phyloP scores from a whole-genome alignment of 2,797 vertebrate genomes.

The Myotis daubentonii region DNA sequence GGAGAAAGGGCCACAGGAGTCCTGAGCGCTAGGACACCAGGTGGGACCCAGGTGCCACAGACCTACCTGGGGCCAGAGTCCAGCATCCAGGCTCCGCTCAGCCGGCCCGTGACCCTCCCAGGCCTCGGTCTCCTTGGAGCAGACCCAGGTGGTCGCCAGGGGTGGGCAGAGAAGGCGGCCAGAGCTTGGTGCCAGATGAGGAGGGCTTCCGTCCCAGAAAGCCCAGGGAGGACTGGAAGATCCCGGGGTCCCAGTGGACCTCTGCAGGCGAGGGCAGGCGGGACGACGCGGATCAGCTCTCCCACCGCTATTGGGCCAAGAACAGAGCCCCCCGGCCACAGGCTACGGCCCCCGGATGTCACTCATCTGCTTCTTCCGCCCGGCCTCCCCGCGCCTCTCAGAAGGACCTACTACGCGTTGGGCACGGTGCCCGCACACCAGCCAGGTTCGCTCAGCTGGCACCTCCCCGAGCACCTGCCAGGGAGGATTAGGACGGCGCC shows the following conservation, averaged over 20 bases:
- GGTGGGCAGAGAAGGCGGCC: not conserved
- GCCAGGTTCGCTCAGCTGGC: constrained; percentile 25
- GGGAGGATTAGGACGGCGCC: constrained; percentile 83
- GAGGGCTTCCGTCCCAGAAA: too few relatives aligned
- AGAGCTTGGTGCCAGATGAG: rapidly evolving
- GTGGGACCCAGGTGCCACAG: not conserved
- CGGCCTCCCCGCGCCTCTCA: rapidly evolving
- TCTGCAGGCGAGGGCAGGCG: not conserved
- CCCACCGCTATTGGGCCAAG: rapidly evolving
- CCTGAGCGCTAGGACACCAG: rapidly evolving
- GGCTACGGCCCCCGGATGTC: rapidly evolving
- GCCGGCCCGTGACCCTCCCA: not conserved
- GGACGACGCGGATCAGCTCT: rapidly evolving
- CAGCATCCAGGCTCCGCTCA: not conserved
- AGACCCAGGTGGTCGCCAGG: rapidly evolving
- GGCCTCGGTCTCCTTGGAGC: not conserved
- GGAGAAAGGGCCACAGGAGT: rapidly evolving
- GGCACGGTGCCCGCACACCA: not conserved
- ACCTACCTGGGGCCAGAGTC: rapidly evolving
- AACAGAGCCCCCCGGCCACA: rapidly evolving
- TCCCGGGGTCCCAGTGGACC: rapidly evolving
- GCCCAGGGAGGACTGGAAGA: not conserved
- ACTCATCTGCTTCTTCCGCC: rapidly evolving
- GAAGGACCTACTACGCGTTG: not conserved
- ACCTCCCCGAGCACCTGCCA: constrained; percentile 67